Conservation (phyloP, 2,888 invertebrate species). For the Cyclophora punctaria region DNA sequence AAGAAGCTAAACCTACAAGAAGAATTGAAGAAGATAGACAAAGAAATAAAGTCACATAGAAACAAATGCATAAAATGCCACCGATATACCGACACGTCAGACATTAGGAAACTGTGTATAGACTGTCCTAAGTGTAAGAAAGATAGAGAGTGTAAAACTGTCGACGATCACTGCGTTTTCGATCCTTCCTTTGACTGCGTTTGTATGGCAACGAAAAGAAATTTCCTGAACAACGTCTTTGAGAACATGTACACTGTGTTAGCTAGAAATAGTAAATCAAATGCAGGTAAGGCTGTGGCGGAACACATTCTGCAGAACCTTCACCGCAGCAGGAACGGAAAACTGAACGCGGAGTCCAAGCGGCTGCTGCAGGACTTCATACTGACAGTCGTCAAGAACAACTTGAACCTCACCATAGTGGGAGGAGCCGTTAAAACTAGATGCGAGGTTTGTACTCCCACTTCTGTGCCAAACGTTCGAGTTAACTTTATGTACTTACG, state of each 20-base stretch:
- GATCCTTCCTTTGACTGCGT: conserved; percentile 47
- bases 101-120: conserved; percentile 42
- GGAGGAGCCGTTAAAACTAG: conserved; percentile 66
- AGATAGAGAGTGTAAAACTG: conserved; percentile 38
- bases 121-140: conserved; percentile 54
- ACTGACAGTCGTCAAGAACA: conserved; percentile 46
- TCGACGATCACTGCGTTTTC: conserved; percentile 33
- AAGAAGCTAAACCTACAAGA: conserved; percentile 35
- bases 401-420: conserved; percentile 58
- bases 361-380: conserved; percentile 51
- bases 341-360: conserved; percentile 43
- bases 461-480: no score
- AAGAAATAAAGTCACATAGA: conserved; percentile 34
- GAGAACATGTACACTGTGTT: conserved; percentile 62
- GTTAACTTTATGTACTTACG: no score
- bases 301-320: conserved; percentile 43
- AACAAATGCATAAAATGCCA: conserved; percentile 45
- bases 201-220: conserved; percentile 49
- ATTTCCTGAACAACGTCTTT: conserved; percentile 59
- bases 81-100: conserved; percentile 42
- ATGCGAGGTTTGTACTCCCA: conserved; percentile 41
- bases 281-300: conserved; percentile 47
- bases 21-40: conserved; percentile 37
- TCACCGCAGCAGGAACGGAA: conserved; percentile 53
- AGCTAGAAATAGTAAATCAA: conserved; percentile 39